Percentiles rank a stretch among this genome's conserved stretches.
These are phyloP conservation scores for Bubo bubo DNA, from an alignment of 2,113 vertebrate genomes.

Conservation along the genomic window DNA sequence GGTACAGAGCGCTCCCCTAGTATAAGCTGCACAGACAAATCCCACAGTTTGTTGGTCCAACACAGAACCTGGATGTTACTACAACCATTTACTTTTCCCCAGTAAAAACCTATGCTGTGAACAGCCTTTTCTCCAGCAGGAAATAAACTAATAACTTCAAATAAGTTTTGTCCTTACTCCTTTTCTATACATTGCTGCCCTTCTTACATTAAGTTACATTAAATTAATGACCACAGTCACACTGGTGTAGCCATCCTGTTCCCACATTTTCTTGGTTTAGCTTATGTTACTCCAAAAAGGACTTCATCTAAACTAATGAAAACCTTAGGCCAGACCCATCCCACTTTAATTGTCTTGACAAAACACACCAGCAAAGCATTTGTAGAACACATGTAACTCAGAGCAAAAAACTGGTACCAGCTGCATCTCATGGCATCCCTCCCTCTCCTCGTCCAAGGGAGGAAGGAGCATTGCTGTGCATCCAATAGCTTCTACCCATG, in stretches of 20 bases:
- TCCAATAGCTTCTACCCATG: not conserved
- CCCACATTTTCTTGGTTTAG: not conserved
- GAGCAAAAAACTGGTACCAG: not conserved
- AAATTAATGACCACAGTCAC: not conserved
- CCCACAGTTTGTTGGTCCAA: not conserved
- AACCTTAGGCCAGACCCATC: not conserved
- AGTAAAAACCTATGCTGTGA: not conserved
- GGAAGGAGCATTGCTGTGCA: not conserved
- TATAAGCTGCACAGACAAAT: not conserved
- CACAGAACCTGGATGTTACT: not conserved
- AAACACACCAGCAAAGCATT: not conserved
- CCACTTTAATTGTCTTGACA: not conserved
- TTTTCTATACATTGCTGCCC: not conserved
- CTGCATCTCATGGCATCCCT: not conserved
- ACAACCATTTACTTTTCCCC: not conserved
- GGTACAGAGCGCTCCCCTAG: not conserved
- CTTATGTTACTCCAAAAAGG: not conserved
- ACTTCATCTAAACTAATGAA: not conserved
- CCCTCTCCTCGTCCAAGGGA: not conserved
- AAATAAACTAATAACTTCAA: not conserved
- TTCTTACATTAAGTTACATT: not conserved
- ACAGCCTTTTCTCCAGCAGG: not conserved
- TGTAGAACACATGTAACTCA: not conserved
- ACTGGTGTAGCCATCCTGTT: not conserved
- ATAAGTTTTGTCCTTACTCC: not conserved